Evolutionary conservation across 1,140 invertebrate species (phyloP).

Genomic region (Zaprionus tsacasi): DNA sequence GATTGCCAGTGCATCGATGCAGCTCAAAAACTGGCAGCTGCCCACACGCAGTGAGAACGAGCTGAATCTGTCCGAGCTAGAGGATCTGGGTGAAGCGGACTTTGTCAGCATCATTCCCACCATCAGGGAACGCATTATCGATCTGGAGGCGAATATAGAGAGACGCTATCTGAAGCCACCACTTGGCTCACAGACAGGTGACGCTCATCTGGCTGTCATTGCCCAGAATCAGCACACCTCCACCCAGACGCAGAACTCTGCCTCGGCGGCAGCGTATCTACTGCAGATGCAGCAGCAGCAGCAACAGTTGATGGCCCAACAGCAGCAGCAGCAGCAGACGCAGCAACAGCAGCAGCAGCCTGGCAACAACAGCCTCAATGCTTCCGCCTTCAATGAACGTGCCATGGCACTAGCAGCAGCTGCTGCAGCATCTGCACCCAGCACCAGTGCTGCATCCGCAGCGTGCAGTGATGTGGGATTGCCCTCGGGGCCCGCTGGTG

Average conservation of each 20-base stretch:
- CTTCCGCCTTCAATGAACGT: conserved; percentile 76
- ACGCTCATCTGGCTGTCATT: conserved; percentile 81
- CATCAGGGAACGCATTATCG: conserved; percentile 91
- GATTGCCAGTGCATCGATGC: conserved; percentile 96
- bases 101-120: conserved; percentile 86
- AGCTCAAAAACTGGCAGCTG: conserved; percentile 95
- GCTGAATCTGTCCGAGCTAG: conserved; percentile 84
- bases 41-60: conserved; percentile 87
- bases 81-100: conserved; percentile 84
- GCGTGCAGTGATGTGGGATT: not conserved
- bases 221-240: conserved; percentile 81
- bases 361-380: conserved; percentile 55
- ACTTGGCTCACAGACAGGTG: conserved; percentile 87
- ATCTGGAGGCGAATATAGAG: conserved; percentile 95
- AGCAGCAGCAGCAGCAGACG: conserved; percentile 61
- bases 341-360: conserved; percentile 53
- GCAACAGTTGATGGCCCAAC: conserved; percentile 50
- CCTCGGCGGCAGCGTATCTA: conserved; percentile 74
- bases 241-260: conserved; percentile 76
- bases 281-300: conserved; percentile 74
- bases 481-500: not conserved
- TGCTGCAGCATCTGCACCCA: conserved; percentile 53
- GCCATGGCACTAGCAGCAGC: conserved; percentile 77
- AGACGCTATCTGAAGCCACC: conserved; percentile 97
- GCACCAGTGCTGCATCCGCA: not conserved